Percentiles rank a stretch among this genome's conserved stretches.
phyloP scores from a whole-genome alignment of 1,140 invertebrate species.

The Theocolax elegans region DNA sequence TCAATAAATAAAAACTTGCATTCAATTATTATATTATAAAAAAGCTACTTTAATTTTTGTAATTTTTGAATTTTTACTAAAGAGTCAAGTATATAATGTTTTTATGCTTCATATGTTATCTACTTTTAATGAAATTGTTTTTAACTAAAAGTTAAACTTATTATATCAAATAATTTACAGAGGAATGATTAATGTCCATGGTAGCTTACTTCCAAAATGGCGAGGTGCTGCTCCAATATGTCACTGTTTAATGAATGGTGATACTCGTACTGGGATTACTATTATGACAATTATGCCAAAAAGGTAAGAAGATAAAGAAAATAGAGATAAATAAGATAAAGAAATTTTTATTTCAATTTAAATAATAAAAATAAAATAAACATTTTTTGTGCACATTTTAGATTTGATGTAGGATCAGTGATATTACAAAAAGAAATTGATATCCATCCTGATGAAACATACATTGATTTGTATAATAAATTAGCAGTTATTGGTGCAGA shows the following conservation, averaged over 20 bases:
- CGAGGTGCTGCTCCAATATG: constrained; percentile 90
- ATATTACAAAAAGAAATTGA: constrained; percentile 73
- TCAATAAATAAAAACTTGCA: too few relatives aligned
- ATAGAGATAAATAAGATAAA: too few relatives aligned
- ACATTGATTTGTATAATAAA: constrained; percentile 74
- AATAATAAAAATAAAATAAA: too few relatives aligned
- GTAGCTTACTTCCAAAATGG: constrained; percentile 91
- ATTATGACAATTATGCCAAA: constrained; percentile 90
- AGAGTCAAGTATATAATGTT: too few relatives aligned
- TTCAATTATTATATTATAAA: too few relatives aligned
- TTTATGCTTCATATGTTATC: too few relatives aligned
- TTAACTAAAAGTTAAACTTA: too few relatives aligned
- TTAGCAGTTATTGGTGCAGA: constrained; percentile 78
- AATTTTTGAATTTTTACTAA: too few relatives aligned
- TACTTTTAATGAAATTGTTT: too few relatives aligned
- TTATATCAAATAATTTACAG: constrained; percentile 63
- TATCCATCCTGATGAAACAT: constrained; percentile 73
- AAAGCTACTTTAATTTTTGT: too few relatives aligned
- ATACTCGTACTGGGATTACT: constrained; percentile 84
- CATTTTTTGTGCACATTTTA: constrained; percentile 47
- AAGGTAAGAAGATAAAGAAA: constrained; percentile 67
- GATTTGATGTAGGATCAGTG: constrained; percentile 90
- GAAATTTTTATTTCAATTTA: too few relatives aligned
- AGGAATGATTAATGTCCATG: constrained; percentile 93
- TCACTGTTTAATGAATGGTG: constrained; percentile 86